phyloP scores from a whole-genome alignment of 2,888 invertebrate genomes.

The Epirrhoe tristata region DNA sequence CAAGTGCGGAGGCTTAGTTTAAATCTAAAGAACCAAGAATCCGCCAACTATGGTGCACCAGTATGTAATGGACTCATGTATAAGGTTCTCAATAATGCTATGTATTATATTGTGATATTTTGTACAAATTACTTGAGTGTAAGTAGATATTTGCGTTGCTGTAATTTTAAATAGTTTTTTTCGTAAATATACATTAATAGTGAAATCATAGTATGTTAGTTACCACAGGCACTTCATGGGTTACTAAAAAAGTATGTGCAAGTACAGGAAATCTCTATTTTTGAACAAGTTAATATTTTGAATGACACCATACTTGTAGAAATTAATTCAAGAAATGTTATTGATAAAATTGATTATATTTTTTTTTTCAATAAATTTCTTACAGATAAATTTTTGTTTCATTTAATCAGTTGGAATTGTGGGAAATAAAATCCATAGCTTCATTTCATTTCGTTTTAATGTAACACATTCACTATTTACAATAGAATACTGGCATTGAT shows the following conservation, averaged over 20 bases:
- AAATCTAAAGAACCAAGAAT: conserved; percentile 17
- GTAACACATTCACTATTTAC: conserved; percentile 82
- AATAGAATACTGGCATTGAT: conserved; percentile 84
- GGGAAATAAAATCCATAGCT: conserved; percentile 52
- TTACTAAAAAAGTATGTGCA: conserved; percentile 72
- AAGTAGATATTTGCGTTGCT: conserved; percentile 65
- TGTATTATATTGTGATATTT: conserved; percentile 79
- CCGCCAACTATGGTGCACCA: conserved; percentile 20
- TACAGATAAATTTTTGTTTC: conserved; percentile 51
- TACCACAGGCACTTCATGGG: conserved; percentile 45
- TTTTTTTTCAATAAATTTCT: conserved; percentile 81
- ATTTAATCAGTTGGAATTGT: conserved; percentile 37
- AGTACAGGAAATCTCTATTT: conserved; percentile 71
- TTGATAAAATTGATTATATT: conserved; percentile 70
- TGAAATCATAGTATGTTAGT: conserved; percentile 35
- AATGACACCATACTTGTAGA: conserved; percentile 63
- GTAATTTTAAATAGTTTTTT: conserved; percentile 50
- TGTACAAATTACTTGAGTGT: conserved; percentile 78
- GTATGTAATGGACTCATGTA: conserved; percentile 35
- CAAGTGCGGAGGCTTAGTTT: conserved; percentile 19
- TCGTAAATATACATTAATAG: conserved; percentile 40
- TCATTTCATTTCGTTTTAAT: conserved; percentile 75
- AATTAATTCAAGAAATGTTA: conserved; percentile 69
- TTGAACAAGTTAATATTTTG: conserved; percentile 72
- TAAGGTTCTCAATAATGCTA: conserved; percentile 61